Evolutionary conservation across 2,113 vertebrate species (phyloP), one percentile per base, ranked within the genome.

Genomic region (Apodemus speciosus): DNA sequence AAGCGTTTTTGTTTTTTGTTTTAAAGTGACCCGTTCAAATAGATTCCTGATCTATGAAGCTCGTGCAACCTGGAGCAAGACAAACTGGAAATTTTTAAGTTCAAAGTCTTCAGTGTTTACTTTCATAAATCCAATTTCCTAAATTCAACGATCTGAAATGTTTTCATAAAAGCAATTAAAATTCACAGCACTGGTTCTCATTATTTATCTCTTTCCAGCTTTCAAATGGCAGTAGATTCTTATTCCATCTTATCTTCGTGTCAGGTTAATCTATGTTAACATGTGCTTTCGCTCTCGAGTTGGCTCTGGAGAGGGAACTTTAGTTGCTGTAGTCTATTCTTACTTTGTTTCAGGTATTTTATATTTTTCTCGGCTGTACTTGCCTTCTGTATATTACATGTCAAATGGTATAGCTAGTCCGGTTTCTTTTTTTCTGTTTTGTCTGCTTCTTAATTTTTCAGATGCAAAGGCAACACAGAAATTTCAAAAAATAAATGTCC

Each of bases 31-130:
- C 94, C 91, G 80, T 96, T 96, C 95, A 96, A 96, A 95, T 95
- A 96, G 96, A 94, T 96, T 93, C 92, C 95, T 92, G 86, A 89
- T 97, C 91, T 94, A n/a, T 97, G 97, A 89, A 95, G 92, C 83
- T 94, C 95, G 53, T 93, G 91, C 92, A 96, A 83, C 92, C 93
- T 96, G 97, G 91, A 96, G 84, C 95, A 96, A 97, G 96, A 97
- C 95, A 96, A 96, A 84, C 94, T 96, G 97, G 95, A 94, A 97
- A 95, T 95, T 96, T 95, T 93, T 91, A 96, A 96, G 85, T 92
- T 97, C 96, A 96, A 90, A 96, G 92, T 95, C 90, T 97, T 83
- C 94, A 88, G 93, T 96, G 35, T 97, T 96, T 93, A 89, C 91
- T 93, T 90, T 89, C 46, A 88, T 84, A 96, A 92, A 91, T 66